A percentile compares a stretch with the other conserved stretches of the same genome.
Conservation (phyloP, 2,113 vertebrate species). For the Coreoperca whiteheadi region DNA sequence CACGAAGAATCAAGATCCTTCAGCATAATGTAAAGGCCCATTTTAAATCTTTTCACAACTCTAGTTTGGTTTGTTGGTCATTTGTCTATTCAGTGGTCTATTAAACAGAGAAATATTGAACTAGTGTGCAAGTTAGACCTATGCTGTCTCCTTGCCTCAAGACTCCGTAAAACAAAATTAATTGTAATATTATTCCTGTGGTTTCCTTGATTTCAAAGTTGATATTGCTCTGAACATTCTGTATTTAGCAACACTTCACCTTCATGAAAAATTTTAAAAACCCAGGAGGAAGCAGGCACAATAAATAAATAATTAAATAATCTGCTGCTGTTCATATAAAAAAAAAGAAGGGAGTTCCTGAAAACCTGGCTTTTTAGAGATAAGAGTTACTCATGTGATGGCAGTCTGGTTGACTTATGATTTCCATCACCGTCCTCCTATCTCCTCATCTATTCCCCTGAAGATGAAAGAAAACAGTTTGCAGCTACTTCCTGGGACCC, state of each 20-base stretch:
- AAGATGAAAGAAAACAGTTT: constrained; percentile 80
- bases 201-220: constrained; percentile 40
- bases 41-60: constrained; percentile 5
- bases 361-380: constrained; percentile 75
- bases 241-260: constrained; percentile 20
- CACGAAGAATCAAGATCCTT: neutral
- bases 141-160: constrained; percentile 18
- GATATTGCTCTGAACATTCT: constrained; percentile 7
- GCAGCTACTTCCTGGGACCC: constrained; percentile 74
- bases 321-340: constrained; percentile 41
- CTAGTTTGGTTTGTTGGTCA: neutral
- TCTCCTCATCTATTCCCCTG: constrained; percentile 71
- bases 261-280: constrained; percentile 17
- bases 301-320: constrained; percentile 28
- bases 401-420: constrained; percentile 61
- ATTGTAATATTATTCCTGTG: constrained; percentile 4
- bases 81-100: neutral
- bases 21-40: neutral
- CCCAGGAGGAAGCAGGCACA: neutral
- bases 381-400: constrained; percentile 62
- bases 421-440: constrained; percentile 60
- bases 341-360: constrained; percentile 65
- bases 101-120: neutral
- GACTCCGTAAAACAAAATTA: neutral
- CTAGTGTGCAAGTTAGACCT: neutral